These are phyloP conservation scores for Poliocrania exsul DNA, from an alignment of 2,797 vertebrate species.

Conservation along the genomic window DNA sequence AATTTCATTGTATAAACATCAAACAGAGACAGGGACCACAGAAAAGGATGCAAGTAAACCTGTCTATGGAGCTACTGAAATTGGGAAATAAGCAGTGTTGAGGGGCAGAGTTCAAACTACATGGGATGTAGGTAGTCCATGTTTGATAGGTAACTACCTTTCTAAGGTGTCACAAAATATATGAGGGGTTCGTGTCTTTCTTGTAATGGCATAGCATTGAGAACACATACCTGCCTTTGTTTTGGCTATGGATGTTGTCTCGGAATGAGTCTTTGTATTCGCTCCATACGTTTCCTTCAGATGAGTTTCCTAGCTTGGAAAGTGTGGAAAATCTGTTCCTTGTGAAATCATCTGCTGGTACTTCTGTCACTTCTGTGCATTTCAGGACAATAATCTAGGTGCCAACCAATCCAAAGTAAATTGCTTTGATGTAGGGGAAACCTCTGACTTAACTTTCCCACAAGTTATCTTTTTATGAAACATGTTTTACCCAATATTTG, in stretches of 20 bases:
- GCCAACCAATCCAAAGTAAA: neutral
- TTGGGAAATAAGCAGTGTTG: neutral
- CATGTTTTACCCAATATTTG: neutral
- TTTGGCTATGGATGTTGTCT: neutral
- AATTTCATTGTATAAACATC: neutral
- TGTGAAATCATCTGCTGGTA: neutral
- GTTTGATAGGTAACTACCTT: neutral
- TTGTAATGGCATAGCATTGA: fast-evolving
- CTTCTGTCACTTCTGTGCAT: neutral
- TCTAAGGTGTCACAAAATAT: neutral
- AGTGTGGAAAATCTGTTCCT: neutral
- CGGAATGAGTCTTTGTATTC: neutral
- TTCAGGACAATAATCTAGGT: neutral
- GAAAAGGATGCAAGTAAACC: neutral
- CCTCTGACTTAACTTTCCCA: neutral
- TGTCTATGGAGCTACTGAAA: neutral
- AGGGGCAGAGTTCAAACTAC: neutral
- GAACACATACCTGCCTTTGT: neutral
- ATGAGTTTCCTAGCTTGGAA: neutral
- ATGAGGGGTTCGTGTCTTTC: neutral
- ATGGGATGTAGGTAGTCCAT: neutral
- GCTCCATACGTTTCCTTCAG: neutral
- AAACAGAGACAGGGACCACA: neutral
- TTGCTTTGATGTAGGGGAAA: neutral
- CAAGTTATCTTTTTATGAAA: neutral